Evolutionary conservation across 2,888 invertebrate species (phyloP), one percentile per base, ranked within the genome.

Genomic region (Hoplodrina ambigua): DNA sequence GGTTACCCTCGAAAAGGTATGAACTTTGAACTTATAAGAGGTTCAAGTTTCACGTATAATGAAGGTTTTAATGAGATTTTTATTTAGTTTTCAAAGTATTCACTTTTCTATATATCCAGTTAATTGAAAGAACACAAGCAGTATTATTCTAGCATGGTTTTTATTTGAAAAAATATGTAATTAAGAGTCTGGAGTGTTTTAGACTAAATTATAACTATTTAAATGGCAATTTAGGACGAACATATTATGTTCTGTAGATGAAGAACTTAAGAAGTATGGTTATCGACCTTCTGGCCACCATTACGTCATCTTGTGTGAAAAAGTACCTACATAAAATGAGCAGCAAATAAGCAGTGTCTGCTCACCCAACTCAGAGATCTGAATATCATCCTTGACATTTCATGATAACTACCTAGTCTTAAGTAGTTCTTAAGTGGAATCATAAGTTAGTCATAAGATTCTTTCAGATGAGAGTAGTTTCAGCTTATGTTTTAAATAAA

Each of bases 11-110:
- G 30, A 68, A 54, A 67, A 62, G 52, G 30, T 57, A 33, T 13
- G 10, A 46, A 58, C 20, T 67, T 58, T 53, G 52, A 54, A 55
- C n/a, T 46, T 52, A 8, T 17, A 13, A 44, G 17, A 64, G 46
- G 50, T 41, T 75, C 10, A 53, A n/a, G n/a, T 78, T 79, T 54
- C 25, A 57, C 8, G 7, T 62, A 25, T 74, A 73, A 61, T 61
- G 20, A 60, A 63, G 15, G 44, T 46, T 54, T 3, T 20, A 56
- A 56, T 62, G 41, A 55, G 17, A 25, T 56, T 33, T 0, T 46
- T 33, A 46, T 55, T 41, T 54, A 10, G 17, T 33, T 37, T 13
- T 0, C n/a, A 4, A 33, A 54, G n/a, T 66, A 13, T 30, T 13
- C 8, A 10, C 10, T 37, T 37, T 37, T 37, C 8, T 13, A 41